Evolutionary conservation across 2,888 invertebrate genomes (phyloP).

Genomic region (Caenorhabditis japonica): DNA sequence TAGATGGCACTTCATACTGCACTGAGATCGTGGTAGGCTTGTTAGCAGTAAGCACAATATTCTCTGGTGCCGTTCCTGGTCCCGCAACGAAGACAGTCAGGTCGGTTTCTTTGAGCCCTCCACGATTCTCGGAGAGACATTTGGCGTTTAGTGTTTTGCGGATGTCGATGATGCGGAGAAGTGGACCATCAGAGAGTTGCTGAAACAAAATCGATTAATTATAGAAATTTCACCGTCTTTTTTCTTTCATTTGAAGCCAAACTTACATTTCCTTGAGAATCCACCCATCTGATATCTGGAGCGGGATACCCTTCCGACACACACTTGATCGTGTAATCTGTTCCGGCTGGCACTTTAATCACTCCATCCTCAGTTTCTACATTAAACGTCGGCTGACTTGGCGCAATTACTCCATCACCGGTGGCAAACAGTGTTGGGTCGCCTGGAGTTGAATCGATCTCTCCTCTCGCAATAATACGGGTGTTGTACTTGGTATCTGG

Average conservation of each 20-base stretch:
- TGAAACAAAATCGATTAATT: constrained; percentile 52
- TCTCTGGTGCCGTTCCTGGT: constrained; percentile 75
- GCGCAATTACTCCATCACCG: constrained; percentile 75
- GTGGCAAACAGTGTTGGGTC: constrained; percentile 67
- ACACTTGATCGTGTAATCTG: constrained; percentile 69
- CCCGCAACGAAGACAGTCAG: constrained; percentile 73
- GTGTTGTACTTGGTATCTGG: constrained; percentile 75
- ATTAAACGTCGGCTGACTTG: constrained; percentile 71
- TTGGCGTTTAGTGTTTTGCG: constrained; percentile 64
- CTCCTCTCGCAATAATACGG: constrained; percentile 73
- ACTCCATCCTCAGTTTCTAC: constrained; percentile 70
- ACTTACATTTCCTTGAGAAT: constrained; percentile 72
- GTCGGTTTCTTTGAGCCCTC: constrained; percentile 70
- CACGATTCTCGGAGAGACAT: constrained; percentile 74
- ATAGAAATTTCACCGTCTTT: too few species aligned
- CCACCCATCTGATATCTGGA: constrained; percentile 75
- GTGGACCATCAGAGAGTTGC: constrained; percentile 69
- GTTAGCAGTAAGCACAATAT: constrained; percentile 69
- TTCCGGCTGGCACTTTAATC: constrained; percentile 74
- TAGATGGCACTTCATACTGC: constrained; percentile 72
- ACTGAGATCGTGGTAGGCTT: constrained; percentile 73
- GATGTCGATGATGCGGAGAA: constrained; percentile 70
- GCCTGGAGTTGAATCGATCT: constrained; percentile 71
- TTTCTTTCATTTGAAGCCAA: neutral
- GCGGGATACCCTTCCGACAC: constrained; percentile 72